phyloP scores from a whole-genome alignment of 2,888 invertebrate species.

The Parnassius mnemosyne region DNA sequence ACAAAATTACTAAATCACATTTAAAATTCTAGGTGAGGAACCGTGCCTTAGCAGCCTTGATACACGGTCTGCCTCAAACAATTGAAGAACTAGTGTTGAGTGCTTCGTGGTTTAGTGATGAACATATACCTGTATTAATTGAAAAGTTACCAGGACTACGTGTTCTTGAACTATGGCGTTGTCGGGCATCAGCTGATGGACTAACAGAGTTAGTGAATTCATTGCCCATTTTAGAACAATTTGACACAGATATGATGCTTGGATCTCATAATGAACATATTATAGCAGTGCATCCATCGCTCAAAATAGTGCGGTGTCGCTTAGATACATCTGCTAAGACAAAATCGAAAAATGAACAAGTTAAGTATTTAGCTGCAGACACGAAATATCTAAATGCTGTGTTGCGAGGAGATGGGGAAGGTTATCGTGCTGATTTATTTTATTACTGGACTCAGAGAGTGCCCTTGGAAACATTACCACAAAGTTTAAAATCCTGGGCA shows the following conservation, averaged over 20 bases:
- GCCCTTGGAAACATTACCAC: conserved; percentile 6
- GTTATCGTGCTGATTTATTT: conserved; percentile 38
- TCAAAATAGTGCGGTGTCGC: conserved; percentile 26
- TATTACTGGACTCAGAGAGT: conserved; percentile 37
- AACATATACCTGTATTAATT: conserved; percentile 31
- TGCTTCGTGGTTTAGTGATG: conserved; percentile 33
- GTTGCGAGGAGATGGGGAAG: conserved; percentile 39
- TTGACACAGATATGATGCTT: conserved; percentile 32
- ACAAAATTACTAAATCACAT: background rate
- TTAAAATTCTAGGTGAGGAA: conserved; percentile 23
- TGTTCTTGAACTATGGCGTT: conserved; percentile 38
- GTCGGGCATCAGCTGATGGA: conserved; percentile 26
- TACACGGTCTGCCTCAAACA: conserved; percentile 29
- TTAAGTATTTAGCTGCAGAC: conserved; percentile 26
- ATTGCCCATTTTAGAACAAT: conserved; percentile 26
- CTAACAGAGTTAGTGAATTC: conserved; percentile 28
- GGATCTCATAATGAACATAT: conserved; percentile 5
- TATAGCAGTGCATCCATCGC: conserved; percentile 11
- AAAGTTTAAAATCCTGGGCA: background rate
- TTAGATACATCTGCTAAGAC: background rate
- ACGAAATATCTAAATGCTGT: conserved; percentile 32
- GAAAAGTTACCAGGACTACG: conserved; percentile 29
- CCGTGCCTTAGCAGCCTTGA: conserved; percentile 25
- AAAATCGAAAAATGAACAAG: background rate
- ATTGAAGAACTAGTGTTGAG: conserved; percentile 38